A percentile compares a stretch with the other conserved stretches of the same genome.
Evolutionary conservation across 2,888 invertebrate genomes (phyloP).

Genomic region (Alloscopus bannaensis): DNA sequence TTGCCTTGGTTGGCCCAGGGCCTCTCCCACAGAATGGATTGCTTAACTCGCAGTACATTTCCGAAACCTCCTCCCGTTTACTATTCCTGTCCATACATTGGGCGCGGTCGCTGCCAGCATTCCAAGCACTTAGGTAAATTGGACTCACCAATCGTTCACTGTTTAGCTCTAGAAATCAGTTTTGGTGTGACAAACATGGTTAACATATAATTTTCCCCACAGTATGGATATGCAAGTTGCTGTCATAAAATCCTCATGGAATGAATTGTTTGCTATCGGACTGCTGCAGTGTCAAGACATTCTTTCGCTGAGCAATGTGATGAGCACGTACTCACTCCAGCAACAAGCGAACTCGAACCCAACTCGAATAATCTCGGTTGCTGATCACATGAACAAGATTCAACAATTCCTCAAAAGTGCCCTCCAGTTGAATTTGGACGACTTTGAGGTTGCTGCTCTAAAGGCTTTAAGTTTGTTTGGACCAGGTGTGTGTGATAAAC

Average conservation of each 20-base stretch:
- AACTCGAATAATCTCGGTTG: conserved; percentile 61
- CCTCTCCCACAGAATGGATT: conserved; percentile 85
- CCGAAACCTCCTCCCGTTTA: conserved; percentile 94
- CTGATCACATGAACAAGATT: conserved; percentile 68
- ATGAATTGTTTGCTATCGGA: conserved; percentile 71
- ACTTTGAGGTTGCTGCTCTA: conserved; percentile 91
- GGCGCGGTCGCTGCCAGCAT: conserved; percentile 89
- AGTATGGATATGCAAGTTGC: conserved; percentile 70
- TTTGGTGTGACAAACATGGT: not conserved
- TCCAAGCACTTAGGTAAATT: conserved; percentile 85
- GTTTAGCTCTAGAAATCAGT: not conserved
- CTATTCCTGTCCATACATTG: conserved; percentile 94
- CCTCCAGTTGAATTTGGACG: conserved; percentile 78
- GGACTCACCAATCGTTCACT: not conserved
- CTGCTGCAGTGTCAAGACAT: conserved; percentile 71
- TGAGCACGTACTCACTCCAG: conserved; percentile 68
- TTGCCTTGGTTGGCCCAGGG: conserved; percentile 85
- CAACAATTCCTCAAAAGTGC: conserved; percentile 67
- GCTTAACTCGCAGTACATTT: conserved; percentile 94
- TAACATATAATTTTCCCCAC: conserved; percentile 10
- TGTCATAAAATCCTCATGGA: conserved; percentile 68
- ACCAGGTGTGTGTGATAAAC: conserved; percentile 79
- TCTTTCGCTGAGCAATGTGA: conserved; percentile 67
- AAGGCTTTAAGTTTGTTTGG: conserved; percentile 90
- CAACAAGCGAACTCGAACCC: conserved; percentile 67